Conservation (phyloP, 2,797 vertebrate genomes). For the Tapirus indicus region DNA sequence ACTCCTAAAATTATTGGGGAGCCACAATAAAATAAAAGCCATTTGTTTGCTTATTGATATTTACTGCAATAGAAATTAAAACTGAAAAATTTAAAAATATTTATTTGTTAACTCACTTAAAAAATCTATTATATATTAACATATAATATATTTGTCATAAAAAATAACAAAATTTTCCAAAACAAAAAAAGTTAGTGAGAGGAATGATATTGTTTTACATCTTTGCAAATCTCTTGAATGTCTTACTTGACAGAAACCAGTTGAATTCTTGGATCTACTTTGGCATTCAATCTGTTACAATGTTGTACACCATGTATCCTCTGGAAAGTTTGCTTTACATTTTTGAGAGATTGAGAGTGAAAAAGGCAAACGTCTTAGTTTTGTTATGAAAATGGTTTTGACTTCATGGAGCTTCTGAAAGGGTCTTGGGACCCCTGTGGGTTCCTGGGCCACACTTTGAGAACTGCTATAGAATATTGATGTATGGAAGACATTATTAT, state of each 20-base stretch:
- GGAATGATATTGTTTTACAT: neutral
- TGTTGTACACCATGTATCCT: neutral
- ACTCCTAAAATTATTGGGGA: neutral
- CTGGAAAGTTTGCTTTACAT: neutral
- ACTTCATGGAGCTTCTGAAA: neutral
- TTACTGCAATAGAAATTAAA: neutral
- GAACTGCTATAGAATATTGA: neutral
- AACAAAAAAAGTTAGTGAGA: neutral
- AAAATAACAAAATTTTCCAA: neutral
- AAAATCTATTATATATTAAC: neutral
- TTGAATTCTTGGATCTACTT: neutral
- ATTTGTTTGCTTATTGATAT: constrained; percentile 8
- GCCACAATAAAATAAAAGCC: neutral
- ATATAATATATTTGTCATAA: neutral
- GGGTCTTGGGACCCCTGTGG: neutral
- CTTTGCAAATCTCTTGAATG: neutral
- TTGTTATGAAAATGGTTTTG: neutral
- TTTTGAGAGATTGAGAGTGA: neutral
- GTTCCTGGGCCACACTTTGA: neutral
- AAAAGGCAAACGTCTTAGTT: neutral
- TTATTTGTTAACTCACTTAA: neutral
- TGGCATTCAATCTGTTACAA: neutral
- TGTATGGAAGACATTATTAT: neutral
- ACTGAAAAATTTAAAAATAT: neutral
- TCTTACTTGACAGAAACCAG: neutral